These are phyloP conservation scores for Diarsia mendica DNA, from an alignment of 2,888 invertebrate genomes.

Conservation along the genomic window DNA sequence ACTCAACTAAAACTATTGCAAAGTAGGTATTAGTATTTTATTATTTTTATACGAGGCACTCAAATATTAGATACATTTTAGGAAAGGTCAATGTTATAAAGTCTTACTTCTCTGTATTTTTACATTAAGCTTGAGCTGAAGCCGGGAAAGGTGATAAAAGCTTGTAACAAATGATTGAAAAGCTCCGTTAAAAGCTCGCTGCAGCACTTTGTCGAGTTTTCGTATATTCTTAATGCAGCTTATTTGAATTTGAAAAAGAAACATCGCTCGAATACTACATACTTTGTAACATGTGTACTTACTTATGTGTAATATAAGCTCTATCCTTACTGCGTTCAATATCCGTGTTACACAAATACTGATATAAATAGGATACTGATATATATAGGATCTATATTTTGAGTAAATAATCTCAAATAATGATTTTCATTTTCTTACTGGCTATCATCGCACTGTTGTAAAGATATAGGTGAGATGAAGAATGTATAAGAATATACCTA, in stretches of 20 bases:
- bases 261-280: constrained; percentile 15
- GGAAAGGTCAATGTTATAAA: constrained; percentile 21
- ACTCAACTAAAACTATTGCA: constrained; percentile 31
- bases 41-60: constrained; percentile 16
- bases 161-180: constrained; percentile 26
- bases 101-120: background rate
- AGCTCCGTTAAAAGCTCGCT: constrained; percentile 22
- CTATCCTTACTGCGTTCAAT: background rate
- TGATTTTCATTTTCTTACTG: background rate
- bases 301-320: background rate
- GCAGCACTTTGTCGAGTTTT: constrained; percentile 23
- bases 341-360: background rate
- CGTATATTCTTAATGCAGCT: constrained; percentile 18
- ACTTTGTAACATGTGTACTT: constrained; percentile 18
- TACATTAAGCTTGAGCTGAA: background rate
- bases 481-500: constrained; percentile 24
- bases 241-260: constrained; percentile 46
- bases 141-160: background rate
- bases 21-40: constrained; percentile 42
- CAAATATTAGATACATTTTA: background rate
- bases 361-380: too few relatives aligned
- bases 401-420: background rate
- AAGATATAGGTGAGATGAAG: background rate
- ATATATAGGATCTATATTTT: background rate
- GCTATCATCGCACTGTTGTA: background rate